Evolutionary conservation across 2,888 invertebrate species (phyloP), one percentile per base, ranked within the genome.

Genomic region (Thereva nobilitata): DNA sequence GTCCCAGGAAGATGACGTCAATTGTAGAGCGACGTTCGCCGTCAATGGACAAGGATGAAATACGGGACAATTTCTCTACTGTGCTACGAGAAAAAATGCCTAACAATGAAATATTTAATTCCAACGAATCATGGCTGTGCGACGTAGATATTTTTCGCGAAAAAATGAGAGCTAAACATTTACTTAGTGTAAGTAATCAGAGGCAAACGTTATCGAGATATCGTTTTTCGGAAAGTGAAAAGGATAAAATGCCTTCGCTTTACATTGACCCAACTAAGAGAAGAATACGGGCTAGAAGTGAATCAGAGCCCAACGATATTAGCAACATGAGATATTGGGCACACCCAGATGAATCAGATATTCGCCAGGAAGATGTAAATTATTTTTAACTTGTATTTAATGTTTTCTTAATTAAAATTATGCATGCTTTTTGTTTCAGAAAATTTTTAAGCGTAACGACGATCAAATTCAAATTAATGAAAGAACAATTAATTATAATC

Each of bases 241-340:
- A 54, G 45, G 54, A 54, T 4, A 9, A 12, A 45, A 53, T 44
- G 42, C n/a, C 35, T 42, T 10, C 9, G 41, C 10, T 6, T 12
- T 5, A 12, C 10, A 10, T 42, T n/a, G 63, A 44, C 9, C 35
- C 57, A 1, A 35, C 47, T 47, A 59, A 59, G 9, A 23, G 53
- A 10, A 37, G 55, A 23, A 54, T 64, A 54, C 41, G 65, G 35
- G 40, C 37, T 3, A 65, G 65, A 56, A 65, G 65, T 56, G 65
- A 65, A 56, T 65, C 65, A 5, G 65, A 65, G 35, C 65, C 65
- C n/a, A 65, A 65, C 10, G 65, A 65, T 50, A 55, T 65, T 47
- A 41, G 49, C 5, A 55, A 34, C 10, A 56, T 65, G 65, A 55
- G 42, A 54, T 40, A 65, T 49, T 65, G 55, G 65, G 4, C 38